Base-by-base conservation (phyloP, 2,888 invertebrate genomes). In the Eutolmus rufibarbis region DNA sequence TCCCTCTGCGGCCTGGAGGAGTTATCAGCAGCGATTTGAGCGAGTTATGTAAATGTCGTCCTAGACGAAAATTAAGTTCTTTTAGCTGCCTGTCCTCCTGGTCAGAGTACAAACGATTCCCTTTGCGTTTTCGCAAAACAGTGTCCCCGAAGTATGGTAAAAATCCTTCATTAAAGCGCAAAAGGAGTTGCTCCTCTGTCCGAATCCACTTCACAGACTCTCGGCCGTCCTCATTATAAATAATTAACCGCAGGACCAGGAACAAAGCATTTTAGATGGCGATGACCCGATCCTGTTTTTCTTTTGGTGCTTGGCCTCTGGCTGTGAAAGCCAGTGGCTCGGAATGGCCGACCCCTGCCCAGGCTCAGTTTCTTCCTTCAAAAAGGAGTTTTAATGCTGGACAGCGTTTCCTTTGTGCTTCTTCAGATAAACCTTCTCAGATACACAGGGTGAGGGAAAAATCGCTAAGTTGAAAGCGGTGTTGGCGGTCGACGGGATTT, bases 201-300 rank as follows among this genome's bases (percentile, higher is more conserved):
- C 66, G 66, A 66, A 66, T 66, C 66, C 19, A 66, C 66, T 66
- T 66, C 19, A 28, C 66, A 66, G 28, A 28, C 66, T 66, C 66
- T 66, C 23, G 12, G 66, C 23, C 12, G 78, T 12, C 81, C 81
- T 31, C 86, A 86, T 86, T 86, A 81, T 82, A 88, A 86, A 86
- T 88, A 88, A 88, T 88, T 88, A 88, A 88, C 88, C 88, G 66
- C 86, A 88, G 82, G 57, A 86, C 88, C 56, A 57, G 81, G 74
- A 81, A 76, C 86, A 74, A 86, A 88, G 82, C 82, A 37, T 74
- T 81, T 46, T 76, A 76, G 86, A 81, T 79, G 51, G 82, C 86
- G 88, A 57, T 86, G 81, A 82, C 86, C 86, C 56, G 43, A 74
- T 82, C 51, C 84, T 81, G 81, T 56, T 85, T 51, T 46, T 74